A percentile compares a stretch with the other conserved stretches of the same genome.
These are phyloP conservation scores for Gavia stellata DNA, from an alignment of 2,113 vertebrate genomes.

Conservation along the genomic window DNA sequence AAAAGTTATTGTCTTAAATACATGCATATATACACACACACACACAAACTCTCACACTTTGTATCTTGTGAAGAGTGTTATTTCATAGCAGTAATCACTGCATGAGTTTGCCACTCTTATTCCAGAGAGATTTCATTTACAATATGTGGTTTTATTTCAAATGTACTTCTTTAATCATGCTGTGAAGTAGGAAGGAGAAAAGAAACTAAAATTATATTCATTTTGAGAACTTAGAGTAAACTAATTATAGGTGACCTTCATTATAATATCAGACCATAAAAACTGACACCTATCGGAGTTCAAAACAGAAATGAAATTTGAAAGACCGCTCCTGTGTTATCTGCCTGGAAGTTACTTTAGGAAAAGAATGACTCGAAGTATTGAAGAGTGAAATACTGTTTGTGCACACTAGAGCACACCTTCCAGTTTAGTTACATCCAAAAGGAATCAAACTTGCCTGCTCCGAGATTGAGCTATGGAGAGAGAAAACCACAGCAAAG, in stretches of 20 bases:
- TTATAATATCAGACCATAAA: background rate
- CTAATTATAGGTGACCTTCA: background rate
- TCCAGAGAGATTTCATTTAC: background rate
- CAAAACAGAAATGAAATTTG: background rate
- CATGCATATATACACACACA: fast-evolving
- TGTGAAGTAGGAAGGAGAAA: background rate
- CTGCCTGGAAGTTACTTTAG: background rate
- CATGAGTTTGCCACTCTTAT: background rate
- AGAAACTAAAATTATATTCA: background rate
- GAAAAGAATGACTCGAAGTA: background rate
- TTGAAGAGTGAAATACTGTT: background rate
- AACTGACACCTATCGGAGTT: background rate
- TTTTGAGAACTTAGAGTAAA: background rate
- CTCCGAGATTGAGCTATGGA: background rate
- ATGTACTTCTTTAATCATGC: background rate
- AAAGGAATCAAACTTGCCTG: background rate
- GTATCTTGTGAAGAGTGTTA: background rate
- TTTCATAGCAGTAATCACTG: background rate
- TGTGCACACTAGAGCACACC: too few relatives aligned
- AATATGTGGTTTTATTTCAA: background rate
- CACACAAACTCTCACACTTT: background rate
- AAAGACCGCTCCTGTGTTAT: background rate
- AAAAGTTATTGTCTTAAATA: background rate
- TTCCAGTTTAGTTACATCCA: background rate
- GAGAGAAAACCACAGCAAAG: background rate